Percentiles rank a stretch among this genome's conserved stretches.
These are phyloP conservation scores for Mesoligia furuncula DNA, from an alignment of 2,888 invertebrate species.

Conservation along the genomic window DNA sequence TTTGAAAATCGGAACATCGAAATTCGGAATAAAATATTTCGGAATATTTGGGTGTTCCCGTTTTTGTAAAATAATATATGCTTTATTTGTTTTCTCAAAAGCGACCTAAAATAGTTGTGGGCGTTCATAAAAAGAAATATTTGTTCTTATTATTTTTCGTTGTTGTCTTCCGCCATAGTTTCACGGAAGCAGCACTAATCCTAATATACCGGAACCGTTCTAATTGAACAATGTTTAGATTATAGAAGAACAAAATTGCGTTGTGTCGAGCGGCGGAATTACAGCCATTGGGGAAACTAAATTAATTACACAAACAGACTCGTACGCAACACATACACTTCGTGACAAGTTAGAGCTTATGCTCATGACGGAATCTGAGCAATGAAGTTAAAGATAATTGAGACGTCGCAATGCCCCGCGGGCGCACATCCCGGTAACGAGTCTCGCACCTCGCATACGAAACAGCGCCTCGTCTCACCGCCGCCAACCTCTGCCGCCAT, in stretches of 20 bases:
- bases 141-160: constrained; percentile 10
- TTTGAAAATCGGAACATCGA: too few relatives aligned
- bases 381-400: constrained; percentile 87
- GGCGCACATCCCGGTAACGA: constrained; percentile 80
- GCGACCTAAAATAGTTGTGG: neutral
- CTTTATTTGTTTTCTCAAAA: constrained; percentile 6
- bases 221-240: constrained; percentile 68
- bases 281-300: constrained; percentile 73
- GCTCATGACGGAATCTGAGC: constrained; percentile 79
- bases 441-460: constrained; percentile 82
- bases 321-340: constrained; percentile 63
- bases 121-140: constrained; percentile 4
- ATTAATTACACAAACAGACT: constrained; percentile 79
- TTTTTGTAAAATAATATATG: neutral
- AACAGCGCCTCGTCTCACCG: constrained; percentile 62
- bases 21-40: too few relatives aligned
- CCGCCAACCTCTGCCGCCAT: constrained; percentile 36
- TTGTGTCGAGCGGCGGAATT: constrained; percentile 69
- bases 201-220: constrained; percentile 57
- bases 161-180: constrained; percentile 24
- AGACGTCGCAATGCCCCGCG: constrained; percentile 82
- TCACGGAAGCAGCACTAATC: constrained; percentile 48
- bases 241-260: constrained; percentile 71
- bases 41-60: too few relatives aligned
- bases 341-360: constrained; percentile 75